Evolutionary conservation across 2,888 invertebrate genomes (phyloP), one percentile per base, ranked within the genome.

Genomic region (Athalia cordata): DNA sequence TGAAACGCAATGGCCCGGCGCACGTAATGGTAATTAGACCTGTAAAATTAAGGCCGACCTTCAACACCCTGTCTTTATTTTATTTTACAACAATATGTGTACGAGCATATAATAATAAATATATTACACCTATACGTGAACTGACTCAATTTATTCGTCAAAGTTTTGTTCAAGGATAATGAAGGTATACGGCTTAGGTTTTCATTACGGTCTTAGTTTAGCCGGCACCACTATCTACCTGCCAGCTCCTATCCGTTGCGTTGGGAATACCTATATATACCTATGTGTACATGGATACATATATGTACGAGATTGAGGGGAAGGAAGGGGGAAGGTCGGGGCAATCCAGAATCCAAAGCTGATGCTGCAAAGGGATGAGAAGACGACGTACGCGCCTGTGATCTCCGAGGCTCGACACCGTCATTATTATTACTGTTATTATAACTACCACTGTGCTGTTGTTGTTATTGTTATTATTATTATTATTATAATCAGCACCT

Each of bases 151-250:
- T 72, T 72, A 72, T 72, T 59, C 47, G 7, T 5, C 59, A 13
- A 72, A 72, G 70, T 72, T 59, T 59, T 59, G 70, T 59, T 47
- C 59, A 15, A 47, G 70, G 70, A 59, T 72, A 72, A 72, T 59
- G 70, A 72, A 59, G 59, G 59, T 52, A 52, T 52, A 67, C 47
- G 52, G 70, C 50, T 59, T 59, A 72, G 70, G 13, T 68, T 72
- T 72, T 47, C 70, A 72, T 72, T 72, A 72, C 43, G 59, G 70
- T 45, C 45, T 59, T 47, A 45, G 64, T 9, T 65, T 72, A 47
- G 15, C 47, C 59, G 5, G 67, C 68, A 3, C 5, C 49, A 13
- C 43, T 43, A 43, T 7, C 29, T 15, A 50, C 52, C 13, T 9
- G 5, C 15, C 29, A 45, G n/a, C 3, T 64, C 64, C n/a, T 64